These are phyloP conservation scores for Rotaria socialis DNA, from an alignment of 2,888 invertebrate genomes.

Conservation along the genomic window DNA sequence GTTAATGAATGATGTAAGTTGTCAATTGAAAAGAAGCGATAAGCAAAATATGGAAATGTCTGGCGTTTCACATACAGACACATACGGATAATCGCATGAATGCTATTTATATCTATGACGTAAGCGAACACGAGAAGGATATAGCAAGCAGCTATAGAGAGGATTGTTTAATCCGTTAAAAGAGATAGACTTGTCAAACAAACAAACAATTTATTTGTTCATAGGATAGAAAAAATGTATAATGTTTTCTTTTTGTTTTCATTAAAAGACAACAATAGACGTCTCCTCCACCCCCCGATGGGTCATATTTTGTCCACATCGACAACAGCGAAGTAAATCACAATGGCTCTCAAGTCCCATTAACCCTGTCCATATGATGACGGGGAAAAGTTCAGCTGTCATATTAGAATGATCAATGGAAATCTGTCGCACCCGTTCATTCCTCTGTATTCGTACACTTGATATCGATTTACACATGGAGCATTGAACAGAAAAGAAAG, in stretches of 20 bases:
- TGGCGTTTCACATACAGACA: not conserved
- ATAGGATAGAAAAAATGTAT: not conserved
- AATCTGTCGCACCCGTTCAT: not conserved
- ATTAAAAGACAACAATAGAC: not conserved
- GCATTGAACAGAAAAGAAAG: conserved; percentile 16
- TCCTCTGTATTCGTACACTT: not conserved
- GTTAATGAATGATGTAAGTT: conserved; percentile 23
- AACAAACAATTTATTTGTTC: not conserved
- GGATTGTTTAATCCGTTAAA: conserved; percentile 7
- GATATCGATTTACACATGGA: conserved; percentile 9
- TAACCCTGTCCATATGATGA: conserved; percentile 12
- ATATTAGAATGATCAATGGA: conserved; percentile 32
- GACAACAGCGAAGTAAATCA: conserved; percentile 14
- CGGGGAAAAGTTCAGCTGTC: conserved; percentile 7
- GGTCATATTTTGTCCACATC: conserved; percentile 5
- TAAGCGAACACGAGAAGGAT: not conserved
- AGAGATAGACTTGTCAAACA: not conserved
- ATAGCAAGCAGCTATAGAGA: not conserved
- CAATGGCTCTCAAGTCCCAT: conserved; percentile 29
- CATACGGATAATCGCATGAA: conserved; percentile 1
- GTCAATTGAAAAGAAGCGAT: conserved; percentile 12
- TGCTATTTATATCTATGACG: not conserved
- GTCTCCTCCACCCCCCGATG: not conserved
- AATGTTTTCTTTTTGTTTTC: not conserved
- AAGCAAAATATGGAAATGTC: conserved; percentile 1